These are phyloP conservation scores for Drosophila persimilis DNA, from an alignment of 1,140 invertebrate genomes.

Conservation along the genomic window DNA sequence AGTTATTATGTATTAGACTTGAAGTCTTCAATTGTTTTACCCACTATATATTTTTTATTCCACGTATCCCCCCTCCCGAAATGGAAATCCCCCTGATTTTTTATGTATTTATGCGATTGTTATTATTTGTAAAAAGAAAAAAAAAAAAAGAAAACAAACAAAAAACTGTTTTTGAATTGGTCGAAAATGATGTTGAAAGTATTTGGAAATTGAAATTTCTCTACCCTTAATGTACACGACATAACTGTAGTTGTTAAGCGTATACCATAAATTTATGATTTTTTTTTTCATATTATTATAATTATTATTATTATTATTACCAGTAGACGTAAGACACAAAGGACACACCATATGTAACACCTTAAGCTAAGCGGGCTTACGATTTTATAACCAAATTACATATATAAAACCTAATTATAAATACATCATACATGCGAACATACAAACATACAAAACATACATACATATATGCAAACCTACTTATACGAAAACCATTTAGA, in stretches of 20 bases:
- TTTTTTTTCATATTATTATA: conserved; percentile 36
- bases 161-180: conserved; percentile 63
- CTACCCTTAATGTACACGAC: conserved; percentile 38
- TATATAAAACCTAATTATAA: conserved; percentile 53
- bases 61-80: conserved; percentile 22
- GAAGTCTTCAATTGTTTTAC: conserved; percentile 70
- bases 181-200: conserved; percentile 65
- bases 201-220: conserved; percentile 79
- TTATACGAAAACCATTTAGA: conserved; percentile 43
- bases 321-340: conserved; percentile 35
- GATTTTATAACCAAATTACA: conserved; percentile 76
- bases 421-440: conserved; percentile 22
- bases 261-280: conserved; percentile 50
- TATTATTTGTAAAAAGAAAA: conserved; percentile 42
- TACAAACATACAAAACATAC: conserved; percentile 13
- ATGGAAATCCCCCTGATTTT: conserved; percentile 30
- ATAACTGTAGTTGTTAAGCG: conserved; percentile 30
- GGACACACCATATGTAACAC: conserved; percentile 54
- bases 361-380: conserved; percentile 72
- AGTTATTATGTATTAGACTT: conserved; percentile 74
- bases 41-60: conserved; percentile 41
- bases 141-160: conserved; percentile 8
- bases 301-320: conserved; percentile 39
- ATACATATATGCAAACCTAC: conserved; percentile 20
- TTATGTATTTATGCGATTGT: conserved; percentile 65